Evolutionary conservation across 2,888 invertebrate genomes (phyloP).

Genomic region (Polyommatus iphigenia): DNA sequence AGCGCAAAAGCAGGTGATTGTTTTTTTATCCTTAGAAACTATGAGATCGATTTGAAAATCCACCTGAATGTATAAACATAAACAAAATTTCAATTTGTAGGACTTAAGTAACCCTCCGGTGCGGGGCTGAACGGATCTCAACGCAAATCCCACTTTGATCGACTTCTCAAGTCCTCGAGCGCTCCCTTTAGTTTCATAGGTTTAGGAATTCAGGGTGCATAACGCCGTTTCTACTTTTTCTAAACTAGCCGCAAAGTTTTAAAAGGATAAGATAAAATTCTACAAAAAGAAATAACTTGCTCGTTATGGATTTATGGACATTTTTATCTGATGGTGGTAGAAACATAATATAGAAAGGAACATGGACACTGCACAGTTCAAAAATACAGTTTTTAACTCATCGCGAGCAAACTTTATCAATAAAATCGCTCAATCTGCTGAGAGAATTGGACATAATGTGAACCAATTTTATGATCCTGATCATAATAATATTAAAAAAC

Average conservation of each 20-base stretch:
- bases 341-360: background rate
- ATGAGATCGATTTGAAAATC: constrained; percentile 44
- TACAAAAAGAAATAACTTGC: background rate
- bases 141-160: constrained; percentile 73
- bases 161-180: constrained; percentile 56
- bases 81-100: constrained; percentile 68
- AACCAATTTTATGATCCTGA: background rate
- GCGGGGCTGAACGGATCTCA: constrained; percentile 51
- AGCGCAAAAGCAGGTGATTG: constrained; percentile 12
- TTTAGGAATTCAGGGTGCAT: constrained; percentile 56
- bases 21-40: constrained; percentile 23
- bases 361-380: too few species aligned
- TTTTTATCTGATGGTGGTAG: background rate
- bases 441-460: too few species aligned
- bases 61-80: constrained; percentile 66
- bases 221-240: constrained; percentile 35
- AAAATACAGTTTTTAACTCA: too few species aligned
- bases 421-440: too few species aligned
- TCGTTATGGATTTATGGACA: too few species aligned
- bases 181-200: constrained; percentile 56
- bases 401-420: too few species aligned
- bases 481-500: background rate
- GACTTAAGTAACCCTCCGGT: constrained; percentile 52
- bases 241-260: background rate
- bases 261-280: background rate